Base-by-base conservation (phyloP, 2,888 invertebrate genomes). In the Heliconius sara region DNA sequence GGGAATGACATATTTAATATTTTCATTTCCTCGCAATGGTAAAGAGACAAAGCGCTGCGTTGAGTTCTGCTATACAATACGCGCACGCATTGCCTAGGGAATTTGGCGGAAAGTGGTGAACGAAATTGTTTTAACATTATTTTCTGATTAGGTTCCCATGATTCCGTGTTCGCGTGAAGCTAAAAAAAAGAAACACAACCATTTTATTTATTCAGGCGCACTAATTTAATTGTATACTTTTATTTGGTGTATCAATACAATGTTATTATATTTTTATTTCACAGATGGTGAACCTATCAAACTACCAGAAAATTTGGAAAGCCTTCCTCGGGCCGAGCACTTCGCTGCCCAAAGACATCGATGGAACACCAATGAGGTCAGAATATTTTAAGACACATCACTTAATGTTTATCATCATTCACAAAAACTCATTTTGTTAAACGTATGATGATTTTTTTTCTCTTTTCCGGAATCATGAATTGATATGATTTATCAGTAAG, bases 301-400 rank as follows among this genome's bases (percentile, higher is more conserved):
- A 95, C 96, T 99, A 89, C 98, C 99, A 82, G 98, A 98, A 93
- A 99, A 99, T 96, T 96, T 99, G 96, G 99, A 99, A 95, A 98
- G 98, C 91, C 96, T 99, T 91, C 98, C 98, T 86, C 97, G 98
- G 89, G 98, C 99, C 83, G 98, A 99, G 94, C 98, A 98, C 94
- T 99, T 99, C 95, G 98, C 99, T 84, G 97, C 97, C 87, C 98
- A 98, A 94, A 96, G 99, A 91, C 99, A 99, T 95, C 97, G 99
- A 87, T 99, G 99, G 99, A 99, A 99, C 97, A 99, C 99, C 92
- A 99, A 99, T 96, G 99, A 99, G 98, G 99, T 99, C 91, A 88
- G 89, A 73, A 47, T 73, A 39, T 3, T 60, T 27, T 19, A 30
- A 39, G 10, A n/a, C 10, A 10, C 10, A 60, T 60, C 22, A 52